Conservation (phyloP, 2,797 vertebrate genomes). For the Furcifer pardalis region DNA sequence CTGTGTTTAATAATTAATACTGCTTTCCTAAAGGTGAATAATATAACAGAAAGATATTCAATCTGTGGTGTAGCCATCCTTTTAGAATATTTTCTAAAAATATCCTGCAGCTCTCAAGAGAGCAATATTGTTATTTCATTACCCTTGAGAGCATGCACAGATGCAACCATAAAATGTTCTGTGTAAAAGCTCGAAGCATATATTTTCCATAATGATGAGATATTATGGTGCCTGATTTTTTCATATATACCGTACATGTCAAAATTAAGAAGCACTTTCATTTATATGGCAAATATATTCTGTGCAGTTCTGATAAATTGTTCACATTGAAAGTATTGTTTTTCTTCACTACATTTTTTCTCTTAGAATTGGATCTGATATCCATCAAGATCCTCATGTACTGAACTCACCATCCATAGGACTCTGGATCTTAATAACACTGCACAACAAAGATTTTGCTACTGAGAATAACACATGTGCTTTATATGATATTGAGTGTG, state of each 20-base stretch:
- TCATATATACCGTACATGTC: neutral
- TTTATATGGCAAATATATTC: neutral
- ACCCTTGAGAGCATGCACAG: constrained; percentile 14
- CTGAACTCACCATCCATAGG: neutral
- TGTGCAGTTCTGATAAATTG: neutral
- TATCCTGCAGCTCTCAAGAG: constrained; percentile 5
- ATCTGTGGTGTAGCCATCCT: neutral
- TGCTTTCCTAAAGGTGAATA: constrained; percentile 16
- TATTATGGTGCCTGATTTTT: neutral
- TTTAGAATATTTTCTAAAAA: constrained; percentile 31
- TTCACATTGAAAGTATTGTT: neutral
- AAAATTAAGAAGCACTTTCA: neutral
- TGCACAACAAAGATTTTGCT: too few relatives aligned
- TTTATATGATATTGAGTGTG: too few relatives aligned
- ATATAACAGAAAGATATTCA: constrained; percentile 3
- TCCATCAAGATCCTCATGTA: neutral
- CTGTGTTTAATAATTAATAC: constrained; percentile 10
- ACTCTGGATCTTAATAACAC: neutral
- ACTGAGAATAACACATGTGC: too few relatives aligned
- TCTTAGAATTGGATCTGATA: neutral
- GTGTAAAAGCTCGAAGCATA: neutral
- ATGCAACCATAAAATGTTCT: constrained; percentile 13
- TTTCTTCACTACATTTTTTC: neutral
- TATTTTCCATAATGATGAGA: neutral
- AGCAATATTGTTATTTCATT: constrained; percentile 28